Evolutionary conservation across 1,140 invertebrate species (phyloP).

Genomic region (Apolygus lucorum): DNA sequence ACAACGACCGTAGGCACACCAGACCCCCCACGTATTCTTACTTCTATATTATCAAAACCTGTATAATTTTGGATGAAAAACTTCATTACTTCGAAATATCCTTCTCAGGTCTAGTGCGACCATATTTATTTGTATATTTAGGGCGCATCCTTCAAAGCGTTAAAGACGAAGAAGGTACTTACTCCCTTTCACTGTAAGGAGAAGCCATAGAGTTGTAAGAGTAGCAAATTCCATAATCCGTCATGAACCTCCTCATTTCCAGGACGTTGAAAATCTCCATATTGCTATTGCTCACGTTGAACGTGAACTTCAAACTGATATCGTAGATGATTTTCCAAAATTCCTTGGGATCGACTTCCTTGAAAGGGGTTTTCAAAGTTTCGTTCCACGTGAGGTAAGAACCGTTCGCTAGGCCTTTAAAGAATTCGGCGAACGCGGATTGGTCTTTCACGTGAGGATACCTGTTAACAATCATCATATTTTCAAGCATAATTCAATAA

Average conservation of each 20-base stretch:
- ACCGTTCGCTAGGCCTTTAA: neutral
- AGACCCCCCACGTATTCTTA: no score
- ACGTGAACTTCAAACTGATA: constrained; percentile 20
- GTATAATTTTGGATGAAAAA: no score
- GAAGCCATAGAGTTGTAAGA: constrained; percentile 52
- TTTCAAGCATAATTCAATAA: no score
- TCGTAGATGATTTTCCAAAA: constrained; percentile 46
- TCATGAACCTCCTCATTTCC: constrained; percentile 40
- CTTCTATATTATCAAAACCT: no score
- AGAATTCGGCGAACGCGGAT: neutral
- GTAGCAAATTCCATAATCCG: constrained; percentile 57
- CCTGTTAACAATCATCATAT: no score
- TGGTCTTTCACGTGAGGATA: neutral
- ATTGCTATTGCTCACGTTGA: constrained; percentile 32
- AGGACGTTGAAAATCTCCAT: constrained; percentile 15
- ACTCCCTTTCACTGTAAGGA: constrained; percentile 50
- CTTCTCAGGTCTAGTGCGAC: no score
- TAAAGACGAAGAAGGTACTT: no score
- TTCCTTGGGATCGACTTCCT: constrained; percentile 42
- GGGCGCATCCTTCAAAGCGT: no score
- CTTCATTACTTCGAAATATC: no score
- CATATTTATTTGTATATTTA: no score
- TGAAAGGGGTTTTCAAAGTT: constrained; percentile 43
- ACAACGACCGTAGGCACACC: no score
- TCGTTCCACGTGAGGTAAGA: constrained; percentile 43